Evolutionary conservation across 1,140 invertebrate genomes (phyloP), one percentile per base, ranked within the genome.

Genomic region (Stenopsyche tienmushanensis): DNA sequence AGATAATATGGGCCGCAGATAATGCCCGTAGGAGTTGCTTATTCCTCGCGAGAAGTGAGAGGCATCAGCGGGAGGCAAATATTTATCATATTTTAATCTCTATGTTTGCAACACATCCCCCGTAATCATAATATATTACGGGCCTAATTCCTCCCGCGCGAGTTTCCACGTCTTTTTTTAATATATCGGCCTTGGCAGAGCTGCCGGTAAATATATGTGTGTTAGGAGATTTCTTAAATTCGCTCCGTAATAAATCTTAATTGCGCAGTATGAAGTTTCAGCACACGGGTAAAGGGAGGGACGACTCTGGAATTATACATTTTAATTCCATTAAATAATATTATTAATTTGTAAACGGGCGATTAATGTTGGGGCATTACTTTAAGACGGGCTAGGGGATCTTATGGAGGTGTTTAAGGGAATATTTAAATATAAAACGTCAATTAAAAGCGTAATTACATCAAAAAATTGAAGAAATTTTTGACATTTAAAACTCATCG

Each of bases 81-180:
- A 69, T 69, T 69, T 69, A 69, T 65, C 67, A 69, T 50, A 65
- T 65, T 65, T 50, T 69, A 69, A 69, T 69, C 67, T 69, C 63
- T 50, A 39, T 63, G 67, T 69, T 69, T 69, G 67, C 67, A 69
- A 63, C 67, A 65, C 67, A 69, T 69, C 67, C 62, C 49, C 57
- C 58, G 57, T 69, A 69, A 69, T 69, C 67, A 69, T 69, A 54
- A 69, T 69, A 69, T 69, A 69, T 69, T 62, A 53, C 58, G 45
- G 25, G 34, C 50, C 67, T 69, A 69, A 69, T 69, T 69, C 67
- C 66, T 20, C 23, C 47, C 24, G 44, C 64, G 50, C 52, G 34
- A 62, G 47, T 66, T 62, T 50, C 57, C 50, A 62, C 45, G 58
- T 62, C 57, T 54, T 34, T 60, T 55, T 64, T 45, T 55, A 54